These are phyloP conservation scores for Hoplostethus mediterraneus DNA, from an alignment of 2,797 vertebrate species.

Conservation along the genomic window DNA sequence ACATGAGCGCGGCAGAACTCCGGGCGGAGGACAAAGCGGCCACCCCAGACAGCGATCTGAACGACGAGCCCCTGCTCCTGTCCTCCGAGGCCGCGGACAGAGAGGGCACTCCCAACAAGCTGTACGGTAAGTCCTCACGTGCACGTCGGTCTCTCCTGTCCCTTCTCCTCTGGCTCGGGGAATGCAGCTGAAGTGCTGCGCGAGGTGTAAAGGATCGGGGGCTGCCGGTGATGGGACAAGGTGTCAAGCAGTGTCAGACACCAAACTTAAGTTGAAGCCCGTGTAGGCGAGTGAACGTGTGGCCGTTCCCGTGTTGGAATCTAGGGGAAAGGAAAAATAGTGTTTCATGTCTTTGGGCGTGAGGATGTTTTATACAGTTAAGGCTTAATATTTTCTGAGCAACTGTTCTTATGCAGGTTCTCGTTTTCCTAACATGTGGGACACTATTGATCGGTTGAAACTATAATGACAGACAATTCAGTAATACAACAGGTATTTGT, in stretches of 20 bases:
- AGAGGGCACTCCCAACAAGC: conserved; percentile 95
- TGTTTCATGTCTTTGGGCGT: neutral
- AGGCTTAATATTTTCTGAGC: neutral
- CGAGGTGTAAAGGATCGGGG: conserved; percentile 10
- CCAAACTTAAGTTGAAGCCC: conserved; percentile 68
- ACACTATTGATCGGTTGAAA: conserved; percentile 1
- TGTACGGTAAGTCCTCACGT: conserved; percentile 92
- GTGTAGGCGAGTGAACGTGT: conserved; percentile 30
- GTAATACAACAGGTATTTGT: neutral
- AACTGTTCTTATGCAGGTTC: neutral
- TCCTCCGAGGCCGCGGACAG: conserved; percentile 93
- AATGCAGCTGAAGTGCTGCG: no score
- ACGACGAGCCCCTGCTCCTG: conserved; percentile 93
- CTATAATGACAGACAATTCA: neutral
- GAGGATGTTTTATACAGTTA: neutral
- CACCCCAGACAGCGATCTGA: conserved; percentile 96
- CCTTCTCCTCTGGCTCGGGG: conserved; percentile 11
- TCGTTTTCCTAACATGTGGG: neutral
- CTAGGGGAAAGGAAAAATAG: neutral
- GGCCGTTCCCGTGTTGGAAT: conserved; percentile 17
- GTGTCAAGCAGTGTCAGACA: conserved; percentile 59
- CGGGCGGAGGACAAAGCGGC: conserved; percentile 95
- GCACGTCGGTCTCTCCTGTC: conserved; percentile 11
- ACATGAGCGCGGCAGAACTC: conserved; percentile 98
- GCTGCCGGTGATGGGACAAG: conserved; percentile 72